A percentile compares a stretch with the other conserved stretches of the same genome.
Evolutionary conservation across 2,888 invertebrate genomes (phyloP).

Genomic region (Cephus runcator): DNA sequence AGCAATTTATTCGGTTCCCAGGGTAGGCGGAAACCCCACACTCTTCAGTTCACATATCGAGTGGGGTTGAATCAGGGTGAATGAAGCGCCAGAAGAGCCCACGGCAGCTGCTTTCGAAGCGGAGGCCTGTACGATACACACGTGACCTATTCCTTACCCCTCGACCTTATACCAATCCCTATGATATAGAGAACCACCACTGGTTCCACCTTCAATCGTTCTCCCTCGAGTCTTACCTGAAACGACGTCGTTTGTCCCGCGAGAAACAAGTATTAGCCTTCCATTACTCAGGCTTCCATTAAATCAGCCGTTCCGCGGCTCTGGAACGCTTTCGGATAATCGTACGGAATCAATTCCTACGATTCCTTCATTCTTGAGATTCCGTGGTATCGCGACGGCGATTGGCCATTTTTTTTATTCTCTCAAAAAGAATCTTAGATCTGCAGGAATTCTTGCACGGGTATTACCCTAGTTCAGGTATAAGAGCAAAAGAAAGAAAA

Average conservation of each 20-base stretch:
- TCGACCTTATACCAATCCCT: not conserved
- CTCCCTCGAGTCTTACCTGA: not conserved
- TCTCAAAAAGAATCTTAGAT: not conserved
- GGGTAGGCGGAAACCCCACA: slow-evolving; percentile 1
- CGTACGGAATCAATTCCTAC: slow-evolving; percentile 3
- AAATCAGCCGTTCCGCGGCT: not conserved
- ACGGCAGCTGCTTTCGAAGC: slow-evolving; percentile 8
- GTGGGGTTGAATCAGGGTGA: slow-evolving; percentile 7
- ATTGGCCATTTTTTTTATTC: not conserved
- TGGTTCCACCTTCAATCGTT: not conserved
- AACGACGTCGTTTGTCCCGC: slow-evolving; percentile 28
- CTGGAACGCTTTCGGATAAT: not conserved
- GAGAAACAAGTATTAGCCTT: slow-evolving; percentile 28
- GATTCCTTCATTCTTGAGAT: not conserved
- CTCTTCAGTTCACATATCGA: slow-evolving; percentile 3
- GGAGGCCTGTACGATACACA: slow-evolving; percentile 7
- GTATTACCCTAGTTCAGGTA: not conserved
- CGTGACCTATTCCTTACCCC: not conserved
- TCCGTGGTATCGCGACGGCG: not conserved
- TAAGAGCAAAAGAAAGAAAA: not conserved
- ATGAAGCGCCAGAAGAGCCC: slow-evolving; percentile 2
- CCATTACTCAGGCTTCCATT: slow-evolving; percentile 23
- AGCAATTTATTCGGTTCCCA: slow-evolving; percentile 38
- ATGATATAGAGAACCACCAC: not conserved
- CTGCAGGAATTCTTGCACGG: not conserved